phyloP scores from a whole-genome alignment of 1,140 invertebrate species.

The Neuroterus valhalla region DNA sequence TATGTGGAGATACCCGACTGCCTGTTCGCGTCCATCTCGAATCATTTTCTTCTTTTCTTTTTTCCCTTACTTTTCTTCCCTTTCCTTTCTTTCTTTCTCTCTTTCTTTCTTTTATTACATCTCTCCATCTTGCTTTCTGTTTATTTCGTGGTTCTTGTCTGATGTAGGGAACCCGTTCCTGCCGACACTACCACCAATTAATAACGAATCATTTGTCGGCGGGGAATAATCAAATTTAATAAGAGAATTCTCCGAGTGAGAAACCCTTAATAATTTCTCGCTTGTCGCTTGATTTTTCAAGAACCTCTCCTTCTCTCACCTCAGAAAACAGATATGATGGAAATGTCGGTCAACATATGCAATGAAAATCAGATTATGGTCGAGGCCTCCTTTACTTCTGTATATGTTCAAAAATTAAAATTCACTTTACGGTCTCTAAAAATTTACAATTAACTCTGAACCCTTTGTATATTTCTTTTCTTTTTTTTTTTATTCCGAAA shows the following conservation, averaged over 20 bases:
- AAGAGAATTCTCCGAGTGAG: conserved; percentile 30
- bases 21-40: conserved; percentile 35
- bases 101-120: conserved; percentile 32
- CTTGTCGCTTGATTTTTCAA: background rate
- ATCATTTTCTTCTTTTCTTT: conserved; percentile 4
- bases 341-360: no score
- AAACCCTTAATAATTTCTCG: conserved; percentile 24
- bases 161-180: conserved; percentile 30
- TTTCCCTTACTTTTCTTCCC: conserved; percentile 10
- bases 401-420: no score
- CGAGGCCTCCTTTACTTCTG: no score
- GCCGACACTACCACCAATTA: conserved; percentile 35
- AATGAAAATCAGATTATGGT: no score
- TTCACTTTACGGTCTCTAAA: no score
- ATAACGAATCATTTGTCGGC: conserved; percentile 38
- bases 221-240: conserved; percentile 40
- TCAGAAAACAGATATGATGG: no score
- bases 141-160: conserved; percentile 34
- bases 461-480: no score
- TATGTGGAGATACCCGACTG: conserved; percentile 29
- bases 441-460: no score
- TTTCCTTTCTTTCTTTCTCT: conserved; percentile 22
- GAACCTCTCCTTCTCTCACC: no score
- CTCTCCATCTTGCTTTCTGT: conserved; percentile 33
- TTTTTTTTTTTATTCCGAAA: no score